Evolutionary conservation across 1,140 invertebrate genomes (phyloP), one percentile per base, ranked within the genome.

Genomic region (Protaetia brevitarsis): DNA sequence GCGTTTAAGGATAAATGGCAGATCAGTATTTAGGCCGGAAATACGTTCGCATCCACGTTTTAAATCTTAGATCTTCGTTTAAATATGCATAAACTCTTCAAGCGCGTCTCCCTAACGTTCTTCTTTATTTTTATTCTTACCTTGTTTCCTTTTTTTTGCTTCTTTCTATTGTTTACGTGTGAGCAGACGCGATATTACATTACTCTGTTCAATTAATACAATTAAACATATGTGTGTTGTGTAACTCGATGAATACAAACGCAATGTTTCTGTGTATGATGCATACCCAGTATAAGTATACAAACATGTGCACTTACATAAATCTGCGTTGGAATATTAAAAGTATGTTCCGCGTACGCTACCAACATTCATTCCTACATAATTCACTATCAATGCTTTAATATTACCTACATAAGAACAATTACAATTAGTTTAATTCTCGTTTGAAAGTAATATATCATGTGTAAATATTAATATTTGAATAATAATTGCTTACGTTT

Each of bases 21-120:
- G 23, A 45, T 45, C 41, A 13, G 41, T 45, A 45, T 45, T 21
- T 45, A 45, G 41, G 23, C 41, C 41, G 41, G 41, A 45, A 45
- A 45, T 21, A 3, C 13, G 41, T 21, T 19, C 16, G 41, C 23
- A 45, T 45, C 41, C 19, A 8, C 23, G 19, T 21, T 23, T 19
- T 13, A 45, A 45, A 45, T 45, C 41, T 45, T 1, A 6, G 41
- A 21, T 16, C 41, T 45, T 21, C 16, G 4, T 19, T 21, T 45
- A 19, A 45, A 45, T 45, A 45, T 45, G 41, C 41, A 45, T 19
- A 45, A 45, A 45, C 16, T 45, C 41, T 13, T 45, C 41, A 45
- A 45, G 41, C 41, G 41, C 19, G 41, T 45, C 41, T 45, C 41
- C 41, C 41, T 45, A 45, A 13, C 41, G 41, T 13, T 45, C 10